phyloP scores from a whole-genome alignment of 2,888 invertebrate genomes.

The Rotaria sp. region DNA sequence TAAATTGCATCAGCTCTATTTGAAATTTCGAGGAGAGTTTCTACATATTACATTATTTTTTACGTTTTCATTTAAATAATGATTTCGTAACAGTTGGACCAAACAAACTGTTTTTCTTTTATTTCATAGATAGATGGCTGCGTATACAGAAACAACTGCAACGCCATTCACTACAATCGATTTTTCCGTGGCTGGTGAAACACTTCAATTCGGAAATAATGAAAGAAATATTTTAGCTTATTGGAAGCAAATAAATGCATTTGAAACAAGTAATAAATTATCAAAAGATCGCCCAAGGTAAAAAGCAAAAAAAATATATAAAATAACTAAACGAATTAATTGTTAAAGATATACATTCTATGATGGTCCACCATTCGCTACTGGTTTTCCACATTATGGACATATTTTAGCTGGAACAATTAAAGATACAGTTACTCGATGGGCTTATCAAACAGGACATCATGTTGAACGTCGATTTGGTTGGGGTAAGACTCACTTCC shows the following conservation, averaged over 20 bases:
- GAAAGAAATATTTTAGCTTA: conserved; percentile 73
- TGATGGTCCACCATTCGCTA: conserved; percentile 98
- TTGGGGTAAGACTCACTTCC: conserved; percentile 64
- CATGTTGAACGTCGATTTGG: conserved; percentile 83
- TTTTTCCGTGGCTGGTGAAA: background rate
- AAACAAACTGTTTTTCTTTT: background rate
- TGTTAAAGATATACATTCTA: conserved; percentile 73
- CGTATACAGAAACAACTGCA: background rate
- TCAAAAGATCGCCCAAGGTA: conserved; percentile 65
- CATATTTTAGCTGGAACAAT: conserved; percentile 95
- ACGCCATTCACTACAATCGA: background rate
- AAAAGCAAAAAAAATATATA: no score
- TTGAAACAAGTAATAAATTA: conserved; percentile 76
- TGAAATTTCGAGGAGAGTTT: background rate
- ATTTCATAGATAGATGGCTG: background rate
- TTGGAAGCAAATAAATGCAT: conserved; percentile 82
- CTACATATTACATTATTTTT: background rate
- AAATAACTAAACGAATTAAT: background rate
- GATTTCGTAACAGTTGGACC: background rate
- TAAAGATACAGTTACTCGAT: conserved; percentile 92
- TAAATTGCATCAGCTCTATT: background rate
- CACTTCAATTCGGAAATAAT: conserved; percentile 58
- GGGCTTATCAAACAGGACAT: conserved; percentile 82
- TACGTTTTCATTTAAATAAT: background rate
- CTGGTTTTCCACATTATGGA: conserved; percentile 95